phyloP scores from a whole-genome alignment of 1,140 invertebrate species.

The Watersipora subatra region DNA sequence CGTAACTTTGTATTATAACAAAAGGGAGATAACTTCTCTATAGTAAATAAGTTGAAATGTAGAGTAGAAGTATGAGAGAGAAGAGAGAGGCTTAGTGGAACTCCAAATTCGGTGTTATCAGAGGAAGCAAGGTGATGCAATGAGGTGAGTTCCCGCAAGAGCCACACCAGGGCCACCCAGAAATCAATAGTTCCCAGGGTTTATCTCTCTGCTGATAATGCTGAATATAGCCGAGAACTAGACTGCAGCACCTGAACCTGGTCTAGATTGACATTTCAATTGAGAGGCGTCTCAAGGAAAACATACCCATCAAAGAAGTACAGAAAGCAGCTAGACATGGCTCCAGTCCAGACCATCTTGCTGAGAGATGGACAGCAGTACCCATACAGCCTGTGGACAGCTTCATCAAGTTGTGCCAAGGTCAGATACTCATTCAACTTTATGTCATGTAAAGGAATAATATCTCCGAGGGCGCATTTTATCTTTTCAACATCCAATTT shows the following conservation, averaged over 20 bases:
- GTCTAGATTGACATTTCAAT: not conserved
- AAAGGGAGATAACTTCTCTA: too few species aligned
- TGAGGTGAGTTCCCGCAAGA: too few species aligned
- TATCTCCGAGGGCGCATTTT: not conserved
- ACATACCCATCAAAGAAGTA: not conserved
- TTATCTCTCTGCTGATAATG: too few species aligned
- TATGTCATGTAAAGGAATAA: not conserved
- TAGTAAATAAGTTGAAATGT: too few species aligned
- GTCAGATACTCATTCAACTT: not conserved
- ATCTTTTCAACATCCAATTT: not conserved
- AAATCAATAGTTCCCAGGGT: too few species aligned
- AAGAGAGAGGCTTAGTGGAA: too few species aligned
- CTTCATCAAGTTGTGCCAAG: not conserved
- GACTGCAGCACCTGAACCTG: not conserved
- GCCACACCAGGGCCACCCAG: too few species aligned
- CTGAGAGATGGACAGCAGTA: not conserved
- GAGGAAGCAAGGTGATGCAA: too few species aligned
- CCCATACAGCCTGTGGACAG: not conserved
- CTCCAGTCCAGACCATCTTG: not conserved
- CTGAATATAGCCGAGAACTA: not conserved
- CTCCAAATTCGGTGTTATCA: too few species aligned
- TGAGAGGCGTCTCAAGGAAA: too few species aligned
- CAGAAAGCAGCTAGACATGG: not conserved
- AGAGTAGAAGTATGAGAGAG: too few species aligned
- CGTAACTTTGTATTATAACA: too few species aligned